Conservation (phyloP, 2,888 invertebrate species). For the Dynastes grantii region DNA sequence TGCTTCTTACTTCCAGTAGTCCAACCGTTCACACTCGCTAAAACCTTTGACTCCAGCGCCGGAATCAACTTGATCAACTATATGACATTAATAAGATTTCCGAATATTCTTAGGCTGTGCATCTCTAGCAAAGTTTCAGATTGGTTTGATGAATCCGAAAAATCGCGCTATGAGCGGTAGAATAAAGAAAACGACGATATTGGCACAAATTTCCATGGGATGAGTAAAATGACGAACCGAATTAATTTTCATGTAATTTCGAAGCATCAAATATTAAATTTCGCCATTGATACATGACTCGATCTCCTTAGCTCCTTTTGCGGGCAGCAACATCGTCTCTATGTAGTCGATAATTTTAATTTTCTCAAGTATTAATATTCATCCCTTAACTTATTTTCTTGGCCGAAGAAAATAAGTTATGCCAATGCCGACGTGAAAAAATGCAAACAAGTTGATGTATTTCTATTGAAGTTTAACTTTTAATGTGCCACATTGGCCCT, state of each 20-base stretch:
- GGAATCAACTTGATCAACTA: conserved; percentile 54
- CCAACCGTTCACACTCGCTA: conserved; percentile 55
- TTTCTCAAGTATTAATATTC: conserved; percentile 30
- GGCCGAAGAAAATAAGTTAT: not conserved
- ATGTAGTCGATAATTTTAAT: conserved; percentile 26
- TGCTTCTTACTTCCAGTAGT: conserved; percentile 60
- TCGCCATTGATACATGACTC: conserved; percentile 39
- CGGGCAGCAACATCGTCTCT: conserved; percentile 8
- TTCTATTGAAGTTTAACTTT: no score
- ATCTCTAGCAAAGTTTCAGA: conserved; percentile 58
- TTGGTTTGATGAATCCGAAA: conserved; percentile 57
- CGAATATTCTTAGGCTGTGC: conserved; percentile 59
- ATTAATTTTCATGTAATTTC: conserved; percentile 56
- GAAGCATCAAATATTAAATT: conserved; percentile 52
- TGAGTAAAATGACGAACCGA: conserved; percentile 33
- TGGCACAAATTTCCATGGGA: not conserved
- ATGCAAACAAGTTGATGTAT: no score
- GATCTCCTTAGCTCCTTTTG: conserved; percentile 21
- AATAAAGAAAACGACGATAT: conserved; percentile 26
- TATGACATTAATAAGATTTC: conserved; percentile 62
- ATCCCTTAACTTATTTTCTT: conserved; percentile 8
- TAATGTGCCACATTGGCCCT: no score
- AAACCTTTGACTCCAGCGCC: conserved; percentile 57
- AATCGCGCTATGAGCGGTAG: conserved; percentile 45
- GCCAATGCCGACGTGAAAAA: no score